phyloP scores from a whole-genome alignment of 1,140 invertebrate genomes.

The Bombus cullumanus region DNA sequence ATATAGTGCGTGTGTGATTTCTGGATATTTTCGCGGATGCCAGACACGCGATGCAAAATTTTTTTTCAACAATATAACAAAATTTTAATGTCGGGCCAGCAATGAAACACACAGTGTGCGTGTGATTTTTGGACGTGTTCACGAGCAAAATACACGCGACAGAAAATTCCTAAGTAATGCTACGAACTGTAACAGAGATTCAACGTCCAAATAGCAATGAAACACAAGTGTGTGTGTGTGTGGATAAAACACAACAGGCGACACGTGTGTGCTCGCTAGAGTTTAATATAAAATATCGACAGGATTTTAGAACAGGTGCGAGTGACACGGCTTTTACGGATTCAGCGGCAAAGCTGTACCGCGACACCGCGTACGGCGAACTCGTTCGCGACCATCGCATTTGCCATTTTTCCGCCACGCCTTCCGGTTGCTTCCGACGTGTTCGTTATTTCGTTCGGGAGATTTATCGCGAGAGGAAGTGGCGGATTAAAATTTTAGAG shows the following conservation, averaged over 20 bases:
- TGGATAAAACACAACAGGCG: background rate
- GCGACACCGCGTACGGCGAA: background rate
- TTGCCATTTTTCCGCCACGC: constrained; percentile 28
- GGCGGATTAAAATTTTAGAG: background rate
- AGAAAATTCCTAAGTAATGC: constrained; percentile 50
- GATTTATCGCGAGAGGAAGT: constrained; percentile 3
- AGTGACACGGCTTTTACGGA: constrained; percentile 55
- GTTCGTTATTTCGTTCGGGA: background rate
- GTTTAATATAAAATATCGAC: constrained; percentile 64
- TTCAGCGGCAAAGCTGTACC: constrained; percentile 17
- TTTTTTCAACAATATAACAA: no score
- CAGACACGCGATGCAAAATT: no score
- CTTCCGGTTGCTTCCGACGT: background rate
- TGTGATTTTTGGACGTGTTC: no score
- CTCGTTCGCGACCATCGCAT: background rate
- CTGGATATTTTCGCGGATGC: no score
- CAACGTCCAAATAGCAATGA: background rate
- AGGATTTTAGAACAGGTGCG: constrained; percentile 60
- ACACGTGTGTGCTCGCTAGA: background rate
- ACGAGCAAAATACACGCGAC: no score
- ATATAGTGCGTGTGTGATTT: no score
- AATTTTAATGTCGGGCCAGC: no score
- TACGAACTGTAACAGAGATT: background rate
- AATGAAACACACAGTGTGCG: no score
- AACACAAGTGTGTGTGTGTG: background rate